Percentiles rank a stretch among this genome's conserved stretches.
Conservation (phyloP, 2,113 vertebrate species). For the Pelecanoides urinatrix region DNA sequence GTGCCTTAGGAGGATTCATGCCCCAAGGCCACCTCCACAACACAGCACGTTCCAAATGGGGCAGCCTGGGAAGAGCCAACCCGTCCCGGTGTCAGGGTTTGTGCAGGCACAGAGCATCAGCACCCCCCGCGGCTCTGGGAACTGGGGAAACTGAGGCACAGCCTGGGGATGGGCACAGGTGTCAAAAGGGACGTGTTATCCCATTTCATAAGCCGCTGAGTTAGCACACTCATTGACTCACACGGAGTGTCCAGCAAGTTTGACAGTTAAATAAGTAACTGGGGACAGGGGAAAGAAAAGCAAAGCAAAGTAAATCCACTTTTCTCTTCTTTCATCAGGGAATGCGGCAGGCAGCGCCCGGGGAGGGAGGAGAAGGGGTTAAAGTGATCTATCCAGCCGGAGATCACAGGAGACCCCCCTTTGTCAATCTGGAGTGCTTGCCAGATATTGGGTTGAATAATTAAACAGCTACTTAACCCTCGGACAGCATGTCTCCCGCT, state of each 20-base stretch:
- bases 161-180: neutral
- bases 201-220: accelerated
- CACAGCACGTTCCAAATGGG: accelerated
- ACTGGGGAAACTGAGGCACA: neutral
- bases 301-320: neutral
- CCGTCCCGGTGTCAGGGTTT: accelerated
- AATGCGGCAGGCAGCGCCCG: neutral
- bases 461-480: slow-evolving; percentile 48
- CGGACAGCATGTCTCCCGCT: neutral
- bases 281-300: accelerated
- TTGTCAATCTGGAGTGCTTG: neutral
- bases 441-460: slow-evolving; percentile 48
- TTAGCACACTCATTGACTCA: neutral
- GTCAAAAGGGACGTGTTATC: neutral
- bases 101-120: accelerated
- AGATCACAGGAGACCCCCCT: slow-evolving; percentile 19
- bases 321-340: neutral
- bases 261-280: neutral
- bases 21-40: neutral
- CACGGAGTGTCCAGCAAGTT: neutral
- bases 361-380: neutral
- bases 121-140: accelerated
- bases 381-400: neutral
- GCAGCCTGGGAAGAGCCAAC: neutral
- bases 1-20: neutral